These are phyloP conservation scores for Ferrisia virgata DNA, from an alignment of 2,888 invertebrate species.

Conservation along the genomic window DNA sequence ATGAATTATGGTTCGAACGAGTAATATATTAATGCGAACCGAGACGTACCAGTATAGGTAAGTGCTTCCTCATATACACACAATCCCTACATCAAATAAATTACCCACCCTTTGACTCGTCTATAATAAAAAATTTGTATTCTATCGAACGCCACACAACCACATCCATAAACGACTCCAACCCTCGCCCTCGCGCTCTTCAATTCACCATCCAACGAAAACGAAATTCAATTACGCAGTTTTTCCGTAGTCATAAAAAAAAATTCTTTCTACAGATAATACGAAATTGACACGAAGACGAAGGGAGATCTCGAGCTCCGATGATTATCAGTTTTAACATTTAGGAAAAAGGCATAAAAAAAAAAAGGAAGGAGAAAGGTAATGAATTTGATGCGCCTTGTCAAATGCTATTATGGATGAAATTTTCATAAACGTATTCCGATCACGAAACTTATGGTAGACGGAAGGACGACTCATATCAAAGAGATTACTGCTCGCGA, in stretches of 20 bases:
- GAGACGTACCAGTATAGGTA: too few relatives aligned
- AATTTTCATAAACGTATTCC: constrained; percentile 30
- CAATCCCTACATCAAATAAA: not conserved
- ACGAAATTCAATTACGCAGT: not conserved
- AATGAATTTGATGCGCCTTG: constrained; percentile 29
- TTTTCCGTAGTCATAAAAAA: constrained; percentile 4
- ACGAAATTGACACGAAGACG: not conserved
- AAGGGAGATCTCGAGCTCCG: not conserved
- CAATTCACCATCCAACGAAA: not conserved
- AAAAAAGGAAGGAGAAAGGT: not conserved
- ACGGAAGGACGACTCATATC: constrained; percentile 1
- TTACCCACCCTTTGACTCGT: not conserved
- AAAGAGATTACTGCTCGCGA: constrained; percentile 14
- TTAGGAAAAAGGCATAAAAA: too few relatives aligned
- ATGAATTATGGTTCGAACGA: constrained; percentile 13
- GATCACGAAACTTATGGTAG: constrained; percentile 25
- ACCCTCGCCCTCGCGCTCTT: not conserved
- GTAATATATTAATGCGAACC: constrained; percentile 27
- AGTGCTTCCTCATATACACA: not conserved
- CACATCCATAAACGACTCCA: not conserved
- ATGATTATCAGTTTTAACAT: constrained; percentile 27
- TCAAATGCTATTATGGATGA: constrained; percentile 1
- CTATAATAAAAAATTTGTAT: constrained; percentile 2
- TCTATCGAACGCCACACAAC: not conserved
- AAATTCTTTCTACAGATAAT: not conserved